Percentiles rank a stretch among this genome's conserved stretches.
These are phyloP conservation scores for Scylla paramamosain DNA, from an alignment of 1,140 invertebrate species.

Conservation along the genomic window DNA sequence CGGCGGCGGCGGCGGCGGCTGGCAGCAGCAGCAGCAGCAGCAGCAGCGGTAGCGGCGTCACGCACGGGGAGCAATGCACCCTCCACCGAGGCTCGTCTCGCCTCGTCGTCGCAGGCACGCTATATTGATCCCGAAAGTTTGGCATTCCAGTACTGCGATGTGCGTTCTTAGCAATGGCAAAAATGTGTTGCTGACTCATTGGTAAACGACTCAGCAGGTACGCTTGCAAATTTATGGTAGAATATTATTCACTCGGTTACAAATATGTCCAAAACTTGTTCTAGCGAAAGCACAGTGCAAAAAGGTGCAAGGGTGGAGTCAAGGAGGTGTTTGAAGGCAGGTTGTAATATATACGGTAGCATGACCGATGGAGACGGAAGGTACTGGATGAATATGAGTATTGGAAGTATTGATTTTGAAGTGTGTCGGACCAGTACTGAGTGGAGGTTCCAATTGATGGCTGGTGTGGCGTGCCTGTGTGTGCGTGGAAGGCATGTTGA, in stretches of 20 bases:
- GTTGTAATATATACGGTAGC: too few relatives aligned
- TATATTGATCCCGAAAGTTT: neutral
- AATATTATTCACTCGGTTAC: too few relatives aligned
- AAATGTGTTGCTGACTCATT: too few relatives aligned
- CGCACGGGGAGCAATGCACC: neutral
- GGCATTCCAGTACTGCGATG: neutral
- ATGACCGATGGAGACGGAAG: too few relatives aligned
- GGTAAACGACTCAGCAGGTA: too few relatives aligned
- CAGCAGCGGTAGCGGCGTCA: neutral
- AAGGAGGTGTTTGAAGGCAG: too few relatives aligned
- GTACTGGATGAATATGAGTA: too few relatives aligned
- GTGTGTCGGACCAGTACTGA: neutral
- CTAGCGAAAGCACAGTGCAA: too few relatives aligned
- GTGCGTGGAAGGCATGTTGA: neutral
- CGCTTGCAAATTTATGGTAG: too few relatives aligned
- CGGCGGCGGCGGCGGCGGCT: neutral
- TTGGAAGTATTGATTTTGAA: neutral
- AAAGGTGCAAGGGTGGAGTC: too few relatives aligned
- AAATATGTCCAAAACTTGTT: too few relatives aligned
- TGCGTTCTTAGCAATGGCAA: neutral
- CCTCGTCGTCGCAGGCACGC: neutral
- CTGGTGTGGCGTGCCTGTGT: neutral
- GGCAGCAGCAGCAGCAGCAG: too few relatives aligned
- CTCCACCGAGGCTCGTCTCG: neutral
- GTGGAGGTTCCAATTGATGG: neutral